Conservation (phyloP, 1,140 invertebrate species). For the Drosophila virilis region DNA sequence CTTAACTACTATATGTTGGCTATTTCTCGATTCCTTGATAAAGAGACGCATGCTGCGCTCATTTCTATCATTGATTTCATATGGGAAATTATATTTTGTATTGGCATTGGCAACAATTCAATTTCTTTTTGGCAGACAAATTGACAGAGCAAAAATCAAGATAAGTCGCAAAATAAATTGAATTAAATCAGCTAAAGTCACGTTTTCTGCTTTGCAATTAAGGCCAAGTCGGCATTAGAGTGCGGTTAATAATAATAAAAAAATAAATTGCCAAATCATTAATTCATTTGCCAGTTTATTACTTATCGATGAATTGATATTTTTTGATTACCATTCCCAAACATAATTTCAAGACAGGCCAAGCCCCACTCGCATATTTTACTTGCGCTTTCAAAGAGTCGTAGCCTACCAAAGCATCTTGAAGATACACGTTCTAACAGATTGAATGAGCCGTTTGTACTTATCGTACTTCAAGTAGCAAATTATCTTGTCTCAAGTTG, state of each 20-base stretch:
- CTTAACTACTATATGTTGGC: slow-evolving; percentile 1
- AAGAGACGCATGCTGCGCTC: slow-evolving; percentile 18
- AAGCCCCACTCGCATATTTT: slow-evolving; percentile 30
- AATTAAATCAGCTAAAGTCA: slow-evolving; percentile 64
- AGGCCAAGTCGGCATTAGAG: slow-evolving; percentile 41
- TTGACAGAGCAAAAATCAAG: slow-evolving; percentile 22
- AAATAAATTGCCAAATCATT: slow-evolving; percentile 63
- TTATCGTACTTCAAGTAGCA: slow-evolving; percentile 65
- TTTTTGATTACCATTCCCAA: slow-evolving; percentile 32
- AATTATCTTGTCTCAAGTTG: slow-evolving; percentile 81
- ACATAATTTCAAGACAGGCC: slow-evolving; percentile 31
- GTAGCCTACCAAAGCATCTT: slow-evolving; percentile 34
- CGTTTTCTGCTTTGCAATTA: slow-evolving; percentile 53
- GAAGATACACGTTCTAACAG: slow-evolving; percentile 32
- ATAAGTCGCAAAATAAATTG: slow-evolving; percentile 56
- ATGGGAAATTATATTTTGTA: slow-evolving; percentile 17
- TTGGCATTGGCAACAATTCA: slow-evolving; percentile 18
- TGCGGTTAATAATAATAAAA: slow-evolving; percentile 36
- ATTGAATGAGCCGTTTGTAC: slow-evolving; percentile 40
- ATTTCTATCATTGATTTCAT: slow-evolving; percentile 16
- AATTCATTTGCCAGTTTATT: slow-evolving; percentile 52
- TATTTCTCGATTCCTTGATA: neutral
- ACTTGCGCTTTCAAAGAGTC: slow-evolving; percentile 24
- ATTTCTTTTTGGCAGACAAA: slow-evolving; percentile 24
- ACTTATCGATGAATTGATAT: slow-evolving; percentile 35